Base-by-base conservation (phyloP, 2,888 invertebrate genomes). In the Gandaritis pyraliata region DNA sequence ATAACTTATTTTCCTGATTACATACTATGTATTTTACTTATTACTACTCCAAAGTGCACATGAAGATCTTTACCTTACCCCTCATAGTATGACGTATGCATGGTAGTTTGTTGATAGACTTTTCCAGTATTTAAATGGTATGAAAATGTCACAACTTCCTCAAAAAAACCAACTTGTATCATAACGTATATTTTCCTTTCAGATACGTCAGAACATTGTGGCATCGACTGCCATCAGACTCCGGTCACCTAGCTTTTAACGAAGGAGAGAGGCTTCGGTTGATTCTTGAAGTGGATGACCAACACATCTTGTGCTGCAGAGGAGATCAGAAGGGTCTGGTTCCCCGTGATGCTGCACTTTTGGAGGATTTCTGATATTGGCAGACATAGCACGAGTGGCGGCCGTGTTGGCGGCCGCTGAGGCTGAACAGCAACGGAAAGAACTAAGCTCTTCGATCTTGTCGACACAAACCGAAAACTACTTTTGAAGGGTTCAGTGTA, bases 281-380 rank as follows among this genome's bases (percentile, higher is more conserved):
- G 38, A 94, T 96, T 51, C 88, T 96, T 30, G 96, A 96, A 75
- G 96, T 96, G 48, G 96, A 96, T 81, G 94, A 94, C 75, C 95
- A 95, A 73, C 95, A 96, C 94, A 83, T 96, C 70, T 86, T 96
- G 60, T 96, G 96, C 82, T 95, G 95, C 75, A 90, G 95, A 71
- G 96, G 96, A 7, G 95, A 95, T 41, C 95, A 95, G 74, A 96
- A 96, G 78, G 96, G 96, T 61, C 90, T 96, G 43, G 96, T 96
- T 45, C 96, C 96, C 1, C 93, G 94, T 62, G 94, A 94, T 64
- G 95, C 95, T 38, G 95, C 96, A 16, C 88, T 94, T 64, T 73
- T 87, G 1, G 93, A 91, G 72, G 90, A 91, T 70, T 89, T 90
- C 87, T 92, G 92, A 92, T 90, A 86, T 82, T 86, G 85, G 89